A percentile compares a stretch with the other conserved stretches of the same genome.
Conservation (phyloP, 2,888 invertebrate species). For the Tryphoninae sp. region DNA sequence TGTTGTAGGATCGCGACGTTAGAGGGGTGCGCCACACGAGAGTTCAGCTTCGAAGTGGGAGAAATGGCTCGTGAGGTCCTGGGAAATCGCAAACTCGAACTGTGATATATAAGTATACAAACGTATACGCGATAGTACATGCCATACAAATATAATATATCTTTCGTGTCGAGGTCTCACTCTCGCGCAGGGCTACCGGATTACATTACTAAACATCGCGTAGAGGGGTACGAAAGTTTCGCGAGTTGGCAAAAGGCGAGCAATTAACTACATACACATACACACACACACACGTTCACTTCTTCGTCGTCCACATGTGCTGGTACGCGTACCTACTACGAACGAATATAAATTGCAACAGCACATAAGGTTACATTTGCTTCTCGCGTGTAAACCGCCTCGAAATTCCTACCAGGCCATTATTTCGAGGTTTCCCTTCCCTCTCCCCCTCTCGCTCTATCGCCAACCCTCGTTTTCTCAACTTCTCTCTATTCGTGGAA, state of each 20-base stretch:
- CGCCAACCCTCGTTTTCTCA: not conserved
- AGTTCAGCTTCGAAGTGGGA: not conserved
- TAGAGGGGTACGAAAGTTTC: constrained; percentile 35
- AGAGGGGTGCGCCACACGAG: constrained; percentile 25
- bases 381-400: constrained; percentile 19
- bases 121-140: not conserved
- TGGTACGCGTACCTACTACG: not conserved
- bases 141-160: not conserved
- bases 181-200: constrained; percentile 26
- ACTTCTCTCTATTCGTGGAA: not conserved
- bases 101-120: not conserved
- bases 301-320: constrained; percentile 11
- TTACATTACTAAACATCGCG: constrained; percentile 21
- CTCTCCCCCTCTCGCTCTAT: not conserved
- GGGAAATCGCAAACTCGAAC: constrained; percentile 31
- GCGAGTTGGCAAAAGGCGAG: constrained; percentile 42
- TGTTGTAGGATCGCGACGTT: not conserved
- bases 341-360: constrained; percentile 30
- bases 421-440: constrained; percentile 31
- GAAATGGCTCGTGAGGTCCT: constrained; percentile 26
- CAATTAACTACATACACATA: constrained; percentile 29
- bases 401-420: constrained; percentile 52
- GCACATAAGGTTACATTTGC: constrained; percentile 35
- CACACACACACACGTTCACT: constrained; percentile 12
- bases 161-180: not conserved